Evolutionary conservation across 2,888 invertebrate species (phyloP), one percentile per base, ranked within the genome.

Genomic region (Dexiosoma caninum): DNA sequence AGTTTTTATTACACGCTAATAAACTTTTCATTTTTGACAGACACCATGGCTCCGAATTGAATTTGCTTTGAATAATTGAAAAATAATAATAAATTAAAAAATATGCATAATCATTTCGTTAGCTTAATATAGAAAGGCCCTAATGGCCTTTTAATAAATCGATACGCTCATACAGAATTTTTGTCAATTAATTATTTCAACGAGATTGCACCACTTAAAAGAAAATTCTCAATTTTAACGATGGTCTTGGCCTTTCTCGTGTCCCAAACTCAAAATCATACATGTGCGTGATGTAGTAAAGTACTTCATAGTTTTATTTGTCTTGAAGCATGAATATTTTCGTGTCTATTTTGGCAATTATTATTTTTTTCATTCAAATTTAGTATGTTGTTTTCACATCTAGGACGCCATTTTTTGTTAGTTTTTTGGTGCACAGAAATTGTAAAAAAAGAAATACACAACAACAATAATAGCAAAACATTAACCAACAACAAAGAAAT

Each of bases 381-480:
- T 53, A 35, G 62, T 40, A 42, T 51, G 32, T 37, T 71, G 12
- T 32, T 55, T 32, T 62, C 42, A 64, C 42, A 42, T 49, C 42
- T 53, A 32, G 51, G 81, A 69, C 77, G 77, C 77, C 77, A 74
- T 81, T 81, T 77, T 81, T 21, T 44, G 14, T 64, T 77, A 74
- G 77, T 74, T 77, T 62, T 55, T 55, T 27, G 27, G 30, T 32
- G 23, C 19, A 21, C 59, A 32, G 42, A 60, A 5, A 27, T 27
- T 27, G 3, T 6, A 27, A 19, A 9, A 42, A 37, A 55, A 19
- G 0, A 55, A 19, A n/a, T n/a, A 27, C 14, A 14, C 27, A 72
- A 27, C 14, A 67, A 42, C 59, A 60, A 53, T 44, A 53, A 72
- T 37, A 72, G 42, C 23, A 44, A 57, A 75, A 67, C 32, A 67